Evolutionary conservation across 2,797 vertebrate species (phyloP), one percentile per base, ranked within the genome.

Genomic region (Parambassis ranga): DNA sequence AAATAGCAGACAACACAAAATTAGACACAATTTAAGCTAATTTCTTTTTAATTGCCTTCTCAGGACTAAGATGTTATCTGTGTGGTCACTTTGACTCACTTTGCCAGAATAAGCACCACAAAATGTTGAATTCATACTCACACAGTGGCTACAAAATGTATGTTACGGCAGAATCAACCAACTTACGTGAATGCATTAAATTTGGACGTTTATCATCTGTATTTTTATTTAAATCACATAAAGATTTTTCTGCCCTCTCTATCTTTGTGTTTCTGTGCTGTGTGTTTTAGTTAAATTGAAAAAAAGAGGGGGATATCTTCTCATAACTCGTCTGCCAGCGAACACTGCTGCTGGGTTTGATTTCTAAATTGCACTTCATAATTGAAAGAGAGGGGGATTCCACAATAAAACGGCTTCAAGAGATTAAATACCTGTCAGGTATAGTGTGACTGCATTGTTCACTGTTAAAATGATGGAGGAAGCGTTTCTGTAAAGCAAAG

Each of bases 381-480:
- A 74, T 61, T 71, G 72, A 66, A 71, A 84, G 75, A 69, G 55
- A 57, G 65, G 85, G 84, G 80, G 30, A 74, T 86, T 82, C 85
- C 87, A 80, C 76, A 68, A 71, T 78, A 59, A 77, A 75, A 76
- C 31, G 52, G 63, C 39, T 56, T 46, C 41, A 27, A 60, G 78
- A 78, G 75, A 82, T 87, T 88, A 91, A 92, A 89, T 95, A 95
- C 93, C 95, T 95, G 94, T 96, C 95, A 93, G 95, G 94, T 92
- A 92, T 94, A 91, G 91, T 87, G 90, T 95, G 94, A 91, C 90
- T 77, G 93, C 93, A 83, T 94, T 96, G 93, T 96, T 96, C 86
- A 89, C 89, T 58, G 91, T 92, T 86, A 90, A 94, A 85, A 93
- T 79, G 93, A 95, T 91, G 38, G 93, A 83, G 93, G 93, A 86